Base-by-base conservation (phyloP, 2,797 vertebrate genomes). In the Coracias cyanogaster region DNA sequence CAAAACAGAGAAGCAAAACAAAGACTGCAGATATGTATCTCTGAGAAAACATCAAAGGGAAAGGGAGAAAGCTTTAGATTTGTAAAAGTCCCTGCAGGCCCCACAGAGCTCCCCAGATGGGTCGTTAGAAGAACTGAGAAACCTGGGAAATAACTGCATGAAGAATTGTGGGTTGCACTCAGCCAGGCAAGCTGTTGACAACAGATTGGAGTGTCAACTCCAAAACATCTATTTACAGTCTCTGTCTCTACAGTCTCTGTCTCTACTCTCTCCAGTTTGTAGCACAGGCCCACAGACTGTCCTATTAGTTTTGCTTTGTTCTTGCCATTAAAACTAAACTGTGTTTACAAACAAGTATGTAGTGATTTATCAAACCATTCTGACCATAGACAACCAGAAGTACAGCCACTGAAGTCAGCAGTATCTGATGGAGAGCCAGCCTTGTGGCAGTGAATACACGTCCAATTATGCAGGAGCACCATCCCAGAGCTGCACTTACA, bases 331-430 rank as follows among this genome's bases (percentile, higher is more conserved):
- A 83, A 31, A 8, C 43, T 67, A 82, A 90, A 61, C 13, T 28
- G 10, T 25, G 5, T 9, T 81, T 81, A 46, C 20, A 52, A 66
- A 71, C 17, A 81, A 46, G 15, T 2, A 12, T 0, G 0, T 5
- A 58, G 19, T 41, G 49, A 86, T 92, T 71, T 49, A 55, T 51
- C 39, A 89, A 92, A 82, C 43, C 22, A 22, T 72, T 65, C 49
- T 69, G 49, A 76, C 26, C 33, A 9, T 2, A 64, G 12, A 60
- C 35, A 86, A 57, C 2, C 25, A 39, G 25, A 51, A 8, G 3
- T n/a, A 49, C 11, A 25, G 14, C 5, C 24, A 21, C 33, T 54
- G 33, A 83, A 52, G 29, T 61, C 41, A 21, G 19, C 7, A 13
- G 20, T 12, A 25, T 41, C 71, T 67, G 37, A 37, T 6, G 15